Evolutionary conservation across 2,113 vertebrate species (phyloP).

Genomic region (Gnathochromis pfefferi): DNA sequence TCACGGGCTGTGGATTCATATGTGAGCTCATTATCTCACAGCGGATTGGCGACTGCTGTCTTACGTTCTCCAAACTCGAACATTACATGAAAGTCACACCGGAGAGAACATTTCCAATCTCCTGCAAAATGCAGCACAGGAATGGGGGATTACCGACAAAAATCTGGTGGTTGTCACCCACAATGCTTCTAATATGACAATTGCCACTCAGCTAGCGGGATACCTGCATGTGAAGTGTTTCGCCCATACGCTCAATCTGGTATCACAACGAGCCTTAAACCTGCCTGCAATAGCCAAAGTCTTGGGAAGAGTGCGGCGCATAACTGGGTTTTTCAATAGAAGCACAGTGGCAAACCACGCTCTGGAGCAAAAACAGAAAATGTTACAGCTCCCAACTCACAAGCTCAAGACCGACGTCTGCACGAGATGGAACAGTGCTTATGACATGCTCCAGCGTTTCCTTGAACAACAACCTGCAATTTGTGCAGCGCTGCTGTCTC

Average conservation of each 20-base stretch:
- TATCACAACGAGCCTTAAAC: too few species aligned
- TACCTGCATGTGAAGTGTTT: too few species aligned
- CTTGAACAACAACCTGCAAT: too few species aligned
- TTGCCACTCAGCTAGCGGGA: background rate
- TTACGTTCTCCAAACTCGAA: background rate
- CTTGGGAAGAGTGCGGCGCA: too few species aligned
- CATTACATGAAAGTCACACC: background rate
- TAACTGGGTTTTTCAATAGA: too few species aligned
- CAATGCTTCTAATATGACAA: background rate
- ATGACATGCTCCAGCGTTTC: too few species aligned
- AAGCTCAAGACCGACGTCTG: fast-evolving
- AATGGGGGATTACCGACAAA: fast-evolving
- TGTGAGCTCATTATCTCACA: background rate
- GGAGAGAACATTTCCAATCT: fast-evolving
- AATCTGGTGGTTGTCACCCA: background rate
- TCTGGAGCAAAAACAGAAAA: background rate
- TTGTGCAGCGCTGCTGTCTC: fast-evolving
- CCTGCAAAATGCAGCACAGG: too few species aligned
- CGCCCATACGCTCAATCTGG: too few species aligned
- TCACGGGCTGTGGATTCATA: fast-evolving
- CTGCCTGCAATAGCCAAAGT: fast-evolving
- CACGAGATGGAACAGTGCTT: too few species aligned
- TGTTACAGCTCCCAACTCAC: too few species aligned
- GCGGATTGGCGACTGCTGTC: fast-evolving
- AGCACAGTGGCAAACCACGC: background rate